phyloP scores from a whole-genome alignment of 2,888 invertebrate species.

The Synergus umbraculus region DNA sequence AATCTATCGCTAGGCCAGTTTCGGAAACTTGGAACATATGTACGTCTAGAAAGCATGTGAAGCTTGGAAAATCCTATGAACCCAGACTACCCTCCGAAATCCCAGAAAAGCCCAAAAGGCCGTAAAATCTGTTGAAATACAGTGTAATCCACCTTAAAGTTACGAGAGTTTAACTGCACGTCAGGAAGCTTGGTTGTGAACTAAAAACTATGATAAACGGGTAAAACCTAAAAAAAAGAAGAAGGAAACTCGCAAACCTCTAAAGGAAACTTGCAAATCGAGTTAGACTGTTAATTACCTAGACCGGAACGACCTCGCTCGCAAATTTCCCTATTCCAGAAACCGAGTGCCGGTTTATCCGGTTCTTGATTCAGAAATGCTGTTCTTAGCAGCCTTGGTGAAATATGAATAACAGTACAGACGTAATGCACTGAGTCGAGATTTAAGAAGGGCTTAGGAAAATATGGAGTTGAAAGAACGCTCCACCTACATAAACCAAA shows the following conservation, averaged over 20 bases:
- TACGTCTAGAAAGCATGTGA: slow-evolving; percentile 11
- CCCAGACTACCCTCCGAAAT: slow-evolving; percentile 17
- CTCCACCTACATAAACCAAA: slow-evolving; percentile 11
- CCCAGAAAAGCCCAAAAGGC: slow-evolving; percentile 31
- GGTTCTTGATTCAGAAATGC: slow-evolving; percentile 26
- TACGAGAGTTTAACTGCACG: slow-evolving; percentile 37
- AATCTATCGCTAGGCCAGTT: slow-evolving; percentile 7
- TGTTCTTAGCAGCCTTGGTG: slow-evolving; percentile 32
- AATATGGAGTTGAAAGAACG: slow-evolving; percentile 25
- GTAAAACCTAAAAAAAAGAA: background rate
- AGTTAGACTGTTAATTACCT: slow-evolving; percentile 33
- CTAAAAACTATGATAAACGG: slow-evolving; percentile 36
- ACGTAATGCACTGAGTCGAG: slow-evolving; percentile 30
- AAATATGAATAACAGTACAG: slow-evolving; percentile 38
- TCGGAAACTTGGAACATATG: slow-evolving; percentile 21
- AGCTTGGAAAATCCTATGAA: slow-evolving; percentile 21
- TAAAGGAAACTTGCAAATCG: slow-evolving; percentile 21
- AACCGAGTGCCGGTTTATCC: slow-evolving; percentile 20
- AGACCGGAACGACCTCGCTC: background rate
- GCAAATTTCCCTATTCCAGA: background rate
- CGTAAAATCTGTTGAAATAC: slow-evolving; percentile 41
- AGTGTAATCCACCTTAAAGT: slow-evolving; percentile 28
- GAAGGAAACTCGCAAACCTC: background rate
- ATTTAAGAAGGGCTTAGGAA: slow-evolving; percentile 30
- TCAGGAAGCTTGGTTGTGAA: slow-evolving; percentile 27